Percentiles rank a stretch among this genome's conserved stretches.
Conservation (phyloP, 2,888 invertebrate genomes). For the Tortricodes alternella region DNA sequence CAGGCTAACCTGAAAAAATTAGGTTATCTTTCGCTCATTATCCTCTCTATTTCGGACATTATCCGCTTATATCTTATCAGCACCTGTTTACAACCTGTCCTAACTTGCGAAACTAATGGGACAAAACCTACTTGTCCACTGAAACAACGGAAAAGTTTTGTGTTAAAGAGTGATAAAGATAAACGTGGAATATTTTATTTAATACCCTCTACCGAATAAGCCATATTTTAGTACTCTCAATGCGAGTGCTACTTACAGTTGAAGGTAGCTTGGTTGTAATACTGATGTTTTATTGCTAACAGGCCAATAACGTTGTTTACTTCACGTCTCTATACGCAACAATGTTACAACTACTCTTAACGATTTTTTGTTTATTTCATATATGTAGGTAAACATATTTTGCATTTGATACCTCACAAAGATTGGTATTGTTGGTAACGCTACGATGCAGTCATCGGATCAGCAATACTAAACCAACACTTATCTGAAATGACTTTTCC, state of each 20-base stretch:
- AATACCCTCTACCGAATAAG: not conserved
- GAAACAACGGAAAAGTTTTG: not conserved
- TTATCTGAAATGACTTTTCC: no score
- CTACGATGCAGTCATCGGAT: no score
- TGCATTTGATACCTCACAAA: no score
- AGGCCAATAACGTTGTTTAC: constrained; percentile 14
- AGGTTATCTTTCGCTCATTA: constrained; percentile 6
- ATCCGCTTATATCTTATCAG: constrained; percentile 26
- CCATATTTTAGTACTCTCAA: not conserved
- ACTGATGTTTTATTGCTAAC: constrained; percentile 15
- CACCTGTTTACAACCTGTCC: constrained; percentile 14
- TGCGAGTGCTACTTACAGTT: constrained; percentile 1
- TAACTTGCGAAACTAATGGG: constrained; percentile 23
- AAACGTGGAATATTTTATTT: not conserved
- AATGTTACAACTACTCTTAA: constrained; percentile 1
- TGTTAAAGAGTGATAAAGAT: not conserved
- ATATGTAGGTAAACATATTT: no score
- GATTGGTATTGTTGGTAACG: no score
- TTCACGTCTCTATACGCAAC: constrained; percentile 1
- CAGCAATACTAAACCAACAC: no score
- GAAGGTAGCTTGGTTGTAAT: constrained; percentile 5
- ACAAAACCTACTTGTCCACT: not conserved
- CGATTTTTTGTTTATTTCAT: constrained; percentile 10
- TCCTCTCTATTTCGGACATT: constrained; percentile 2
- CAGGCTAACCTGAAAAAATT: not conserved